Conservation (phyloP, 2,797 vertebrate species). For the Acipenser transmontanus region DNA sequence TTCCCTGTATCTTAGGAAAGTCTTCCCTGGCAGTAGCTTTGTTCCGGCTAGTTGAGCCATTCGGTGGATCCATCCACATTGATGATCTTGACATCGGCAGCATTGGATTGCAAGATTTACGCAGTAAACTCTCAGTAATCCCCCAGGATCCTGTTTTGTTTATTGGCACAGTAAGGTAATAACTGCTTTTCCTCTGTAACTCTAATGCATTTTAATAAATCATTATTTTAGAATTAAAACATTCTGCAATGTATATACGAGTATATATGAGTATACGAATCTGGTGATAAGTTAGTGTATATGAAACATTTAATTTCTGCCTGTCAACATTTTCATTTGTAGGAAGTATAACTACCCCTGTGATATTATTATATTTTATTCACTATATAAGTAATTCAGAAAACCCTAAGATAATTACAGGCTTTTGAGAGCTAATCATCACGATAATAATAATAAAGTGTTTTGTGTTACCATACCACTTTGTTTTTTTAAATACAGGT, state of each 20-base stretch:
- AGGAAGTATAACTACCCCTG: too few species aligned
- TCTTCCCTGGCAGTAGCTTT: slow-evolving; percentile 67
- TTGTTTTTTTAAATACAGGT: slow-evolving; percentile 39
- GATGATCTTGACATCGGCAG: slow-evolving; percentile 56
- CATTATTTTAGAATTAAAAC: not conserved
- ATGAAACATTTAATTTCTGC: too few species aligned
- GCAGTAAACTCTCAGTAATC: slow-evolving; percentile 71
- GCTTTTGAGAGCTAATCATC: too few species aligned
- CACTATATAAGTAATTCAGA: too few species aligned
- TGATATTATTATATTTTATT: too few species aligned
- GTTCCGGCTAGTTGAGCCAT: slow-evolving; percentile 64
- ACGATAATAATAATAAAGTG: too few species aligned
- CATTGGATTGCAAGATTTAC: slow-evolving; percentile 62
- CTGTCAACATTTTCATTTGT: too few species aligned
- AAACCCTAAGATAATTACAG: too few species aligned
- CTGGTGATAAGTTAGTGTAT: too few species aligned
- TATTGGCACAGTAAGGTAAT: slow-evolving; percentile 69
- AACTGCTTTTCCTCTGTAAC: slow-evolving; percentile 20
- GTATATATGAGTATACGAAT: too few species aligned
- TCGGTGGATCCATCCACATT: slow-evolving; percentile 60
- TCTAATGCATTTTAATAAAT: not conserved
- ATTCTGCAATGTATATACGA: too few species aligned
- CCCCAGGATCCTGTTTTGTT: slow-evolving; percentile 76
- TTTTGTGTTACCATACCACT: not conserved
- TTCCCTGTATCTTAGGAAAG: slow-evolving; percentile 52